Evolutionary conservation across 1,140 invertebrate genomes (phyloP).

Genomic region (Drosophila insularis): DNA sequence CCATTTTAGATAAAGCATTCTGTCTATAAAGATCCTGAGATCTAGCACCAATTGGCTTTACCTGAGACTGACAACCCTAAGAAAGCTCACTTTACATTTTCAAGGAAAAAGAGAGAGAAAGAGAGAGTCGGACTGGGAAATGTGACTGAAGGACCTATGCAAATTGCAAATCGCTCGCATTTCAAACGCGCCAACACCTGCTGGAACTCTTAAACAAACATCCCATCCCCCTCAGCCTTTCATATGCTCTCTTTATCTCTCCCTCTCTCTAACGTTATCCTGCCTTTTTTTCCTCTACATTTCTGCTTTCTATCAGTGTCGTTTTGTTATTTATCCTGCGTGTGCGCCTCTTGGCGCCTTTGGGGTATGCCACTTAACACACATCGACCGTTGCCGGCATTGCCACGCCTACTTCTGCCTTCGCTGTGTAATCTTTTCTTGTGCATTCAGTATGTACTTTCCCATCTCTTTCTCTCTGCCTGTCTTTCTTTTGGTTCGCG

Average conservation of each 20-base stretch:
- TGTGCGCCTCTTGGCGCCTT: slow-evolving; percentile 55
- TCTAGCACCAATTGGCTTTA: neutral
- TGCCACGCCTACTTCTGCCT: slow-evolving; percentile 47
- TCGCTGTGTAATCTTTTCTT: slow-evolving; percentile 56
- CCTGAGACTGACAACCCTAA: slow-evolving; percentile 36
- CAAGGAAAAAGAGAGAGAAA: too few relatives aligned
- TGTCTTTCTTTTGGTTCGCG: slow-evolving; percentile 17
- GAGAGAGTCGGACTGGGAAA: neutral
- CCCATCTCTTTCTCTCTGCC: neutral
- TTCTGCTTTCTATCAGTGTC: slow-evolving; percentile 64
- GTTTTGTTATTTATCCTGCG: slow-evolving; percentile 77
- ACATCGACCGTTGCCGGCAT: slow-evolving; percentile 45
- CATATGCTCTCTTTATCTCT: too few relatives aligned
- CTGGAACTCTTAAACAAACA: slow-evolving; percentile 52
- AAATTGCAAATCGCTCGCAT: slow-evolving; percentile 64
- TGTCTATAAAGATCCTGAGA: too few relatives aligned
- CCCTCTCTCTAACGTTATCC: too few relatives aligned
- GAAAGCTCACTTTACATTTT: slow-evolving; percentile 6
- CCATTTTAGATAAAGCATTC: too few relatives aligned
- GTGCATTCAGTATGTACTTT: slow-evolving; percentile 28
- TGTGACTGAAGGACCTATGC: slow-evolving; percentile 37
- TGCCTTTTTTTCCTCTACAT: neutral
- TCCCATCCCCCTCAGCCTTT: neutral
- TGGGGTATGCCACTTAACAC: slow-evolving; percentile 74
- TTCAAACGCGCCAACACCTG: slow-evolving; percentile 65